These are phyloP conservation scores for Xylocopa sonorina DNA, from an alignment of 1,140 invertebrate genomes.

Conservation along the genomic window DNA sequence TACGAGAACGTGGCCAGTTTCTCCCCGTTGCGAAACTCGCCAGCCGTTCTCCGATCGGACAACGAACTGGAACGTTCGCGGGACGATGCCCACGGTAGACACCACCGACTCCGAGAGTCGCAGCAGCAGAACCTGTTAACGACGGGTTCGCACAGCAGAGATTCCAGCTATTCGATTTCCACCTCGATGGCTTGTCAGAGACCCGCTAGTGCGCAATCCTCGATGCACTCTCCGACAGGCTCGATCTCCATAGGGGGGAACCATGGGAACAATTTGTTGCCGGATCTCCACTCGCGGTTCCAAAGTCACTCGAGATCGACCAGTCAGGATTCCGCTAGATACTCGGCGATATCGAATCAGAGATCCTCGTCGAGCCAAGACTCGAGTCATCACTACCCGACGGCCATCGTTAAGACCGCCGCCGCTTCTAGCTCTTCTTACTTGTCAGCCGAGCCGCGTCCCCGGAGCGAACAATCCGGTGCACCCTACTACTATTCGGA, in stretches of 20 bases:
- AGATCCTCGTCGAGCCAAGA: constrained; percentile 75
- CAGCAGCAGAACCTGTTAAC: constrained; percentile 22
- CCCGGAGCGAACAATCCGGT: constrained; percentile 70
- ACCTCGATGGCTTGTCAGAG: constrained; percentile 59
- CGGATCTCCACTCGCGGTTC: constrained; percentile 44
- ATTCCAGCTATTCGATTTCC: constrained; percentile 70
- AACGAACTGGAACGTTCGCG: constrained; percentile 44
- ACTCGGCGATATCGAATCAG: constrained; percentile 68
- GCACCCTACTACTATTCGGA: constrained; percentile 95
- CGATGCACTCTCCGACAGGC: constrained; percentile 57
- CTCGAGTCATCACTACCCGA: constrained; percentile 39
- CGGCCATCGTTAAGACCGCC: constrained; percentile 54
- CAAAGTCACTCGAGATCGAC: constrained; percentile 68
- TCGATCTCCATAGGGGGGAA: constrained; percentile 32
- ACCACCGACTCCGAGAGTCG: too few species aligned
- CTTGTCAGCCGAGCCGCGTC: constrained; percentile 20
- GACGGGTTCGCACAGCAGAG: constrained; percentile 65
- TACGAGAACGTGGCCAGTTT: constrained; percentile 78
- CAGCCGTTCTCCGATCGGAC: constrained; percentile 54
- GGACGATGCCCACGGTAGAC: constrained; percentile 34
- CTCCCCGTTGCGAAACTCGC: constrained; percentile 67
- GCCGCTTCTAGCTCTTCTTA: constrained; percentile 17
- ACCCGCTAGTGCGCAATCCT: constrained; percentile 65
- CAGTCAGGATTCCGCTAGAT: constrained; percentile 73
- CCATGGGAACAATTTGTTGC: constrained; percentile 10